Evolutionary conservation across 2,888 invertebrate species (phyloP), one percentile per base, ranked within the genome.

Genomic region (Drosophila falleni): DNA sequence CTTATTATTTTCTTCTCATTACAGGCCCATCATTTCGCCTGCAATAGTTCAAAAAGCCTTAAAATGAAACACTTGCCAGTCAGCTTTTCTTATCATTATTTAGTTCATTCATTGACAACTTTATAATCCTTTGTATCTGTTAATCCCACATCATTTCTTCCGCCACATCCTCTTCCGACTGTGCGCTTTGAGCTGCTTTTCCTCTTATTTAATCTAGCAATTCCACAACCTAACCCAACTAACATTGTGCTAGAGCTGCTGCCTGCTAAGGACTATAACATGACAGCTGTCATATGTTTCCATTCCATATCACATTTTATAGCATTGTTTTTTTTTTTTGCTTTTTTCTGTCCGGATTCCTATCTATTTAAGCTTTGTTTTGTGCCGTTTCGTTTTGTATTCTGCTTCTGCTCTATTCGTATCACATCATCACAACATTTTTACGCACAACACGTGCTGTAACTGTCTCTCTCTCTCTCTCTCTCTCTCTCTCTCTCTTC

Each of bases 221-320:
- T 81, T 84, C 81, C 87, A 67, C 85, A 81, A 81, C 87, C 85
- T 87, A 84, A 84, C 85, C 87, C 81, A 81, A 85, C 82, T 71
- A 79, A 66, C 71, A 74, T 85, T 81, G 76, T 80, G 46, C 65
- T 63, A 51, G 41, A 46, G 50, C 59, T 56, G 39, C 65, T 54
- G 41, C 53, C 77, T 83, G 80, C 74, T 77, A 58, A 62, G 53
- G 82, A 75, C 73, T 83, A 53, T 71, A 78, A 88, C 87, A 83
- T 80, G 84, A 89, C 84, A 85, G 84, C 87, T 89, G 89, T 85
- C 84, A 85, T 89, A 83, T 85, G 89, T 74, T 74, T 65, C 78
- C 72, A 77, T 77, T 71, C 66, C 64, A 41, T 68, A 63, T 65
- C 61, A 65, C 74, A 83, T 84, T 87, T 71, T 64, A 61, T 50